Evolutionary conservation across 2,113 vertebrate species (phyloP).

Genomic region (Phrynosoma blainvillii): DNA sequence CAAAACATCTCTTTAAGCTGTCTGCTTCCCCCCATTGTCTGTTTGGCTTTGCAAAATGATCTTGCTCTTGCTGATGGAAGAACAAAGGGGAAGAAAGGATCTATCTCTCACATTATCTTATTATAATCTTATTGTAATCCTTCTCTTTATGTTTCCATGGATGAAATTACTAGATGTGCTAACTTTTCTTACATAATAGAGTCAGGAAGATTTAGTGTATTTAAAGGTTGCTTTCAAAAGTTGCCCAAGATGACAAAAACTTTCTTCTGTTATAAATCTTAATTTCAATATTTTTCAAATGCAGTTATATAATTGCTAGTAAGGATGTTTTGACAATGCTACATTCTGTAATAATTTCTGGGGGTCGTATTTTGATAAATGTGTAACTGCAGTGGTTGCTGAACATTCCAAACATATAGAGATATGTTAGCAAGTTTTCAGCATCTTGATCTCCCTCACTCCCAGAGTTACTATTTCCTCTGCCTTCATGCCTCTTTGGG

Average conservation of each 20-base stretch:
- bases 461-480: background rate
- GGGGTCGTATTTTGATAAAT: background rate
- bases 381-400: background rate
- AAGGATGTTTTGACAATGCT: background rate
- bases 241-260: background rate
- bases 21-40: too few species aligned
- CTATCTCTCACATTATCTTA: background rate
- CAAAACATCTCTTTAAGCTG: too few species aligned
- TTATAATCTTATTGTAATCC: constrained; percentile 1
- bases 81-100: background rate
- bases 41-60: constrained; percentile 4
- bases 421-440: background rate
- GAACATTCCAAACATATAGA: background rate
- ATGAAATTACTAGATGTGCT: background rate
- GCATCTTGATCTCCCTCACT: background rate
- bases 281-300: background rate
- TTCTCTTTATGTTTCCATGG: background rate
- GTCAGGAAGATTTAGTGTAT: constrained; percentile 6
- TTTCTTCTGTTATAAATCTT: background rate
- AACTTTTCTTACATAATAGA: constrained; percentile 18
- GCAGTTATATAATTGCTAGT: background rate
- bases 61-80: background rate
- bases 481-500: background rate
- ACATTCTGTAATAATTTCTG: background rate
- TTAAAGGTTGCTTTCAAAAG: rapidly evolving